phyloP scores from a whole-genome alignment of 2,888 invertebrate species.

The Tachystola acroxantha region DNA sequence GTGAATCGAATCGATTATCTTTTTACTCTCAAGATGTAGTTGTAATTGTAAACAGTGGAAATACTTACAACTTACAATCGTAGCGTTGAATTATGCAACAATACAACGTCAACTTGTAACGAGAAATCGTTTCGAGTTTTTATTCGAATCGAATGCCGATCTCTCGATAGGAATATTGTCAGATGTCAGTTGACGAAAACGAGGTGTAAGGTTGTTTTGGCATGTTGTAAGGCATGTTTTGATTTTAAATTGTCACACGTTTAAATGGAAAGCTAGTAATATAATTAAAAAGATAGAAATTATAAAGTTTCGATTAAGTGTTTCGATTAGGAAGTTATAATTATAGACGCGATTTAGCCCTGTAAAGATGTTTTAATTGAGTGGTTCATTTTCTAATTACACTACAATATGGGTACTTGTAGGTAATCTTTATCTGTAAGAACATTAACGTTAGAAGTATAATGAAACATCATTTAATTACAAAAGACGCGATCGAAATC shows the following conservation, averaged over 20 bases:
- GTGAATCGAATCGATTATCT: constrained; percentile 18
- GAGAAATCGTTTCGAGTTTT: constrained; percentile 13
- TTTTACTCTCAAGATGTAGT: constrained; percentile 14
- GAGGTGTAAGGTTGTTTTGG: neutral
- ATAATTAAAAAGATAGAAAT: too few relatives aligned
- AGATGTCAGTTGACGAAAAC: constrained; percentile 20
- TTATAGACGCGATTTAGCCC: too few relatives aligned
- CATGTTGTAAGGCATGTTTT: constrained; percentile 6
- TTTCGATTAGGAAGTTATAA: too few relatives aligned
- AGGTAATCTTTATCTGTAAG: too few relatives aligned
- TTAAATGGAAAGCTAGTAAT: constrained; percentile 8
- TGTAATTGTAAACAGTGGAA: constrained; percentile 16
- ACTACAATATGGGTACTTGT: too few relatives aligned
- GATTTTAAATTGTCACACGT: constrained; percentile 9
- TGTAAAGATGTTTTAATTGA: too few relatives aligned
- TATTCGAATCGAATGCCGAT: constrained; percentile 16
- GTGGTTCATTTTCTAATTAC: too few relatives aligned
- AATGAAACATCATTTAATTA: too few relatives aligned
- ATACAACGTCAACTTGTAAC: constrained; percentile 4
- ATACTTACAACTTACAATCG: constrained; percentile 12
- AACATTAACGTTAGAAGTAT: too few relatives aligned
- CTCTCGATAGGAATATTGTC: constrained; percentile 35
- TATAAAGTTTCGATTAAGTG: too few relatives aligned
- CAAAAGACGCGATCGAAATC: too few relatives aligned
- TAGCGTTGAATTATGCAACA: constrained; percentile 9